Conservation (phyloP, 2,113 vertebrate species). For the Lathamus discolor region DNA sequence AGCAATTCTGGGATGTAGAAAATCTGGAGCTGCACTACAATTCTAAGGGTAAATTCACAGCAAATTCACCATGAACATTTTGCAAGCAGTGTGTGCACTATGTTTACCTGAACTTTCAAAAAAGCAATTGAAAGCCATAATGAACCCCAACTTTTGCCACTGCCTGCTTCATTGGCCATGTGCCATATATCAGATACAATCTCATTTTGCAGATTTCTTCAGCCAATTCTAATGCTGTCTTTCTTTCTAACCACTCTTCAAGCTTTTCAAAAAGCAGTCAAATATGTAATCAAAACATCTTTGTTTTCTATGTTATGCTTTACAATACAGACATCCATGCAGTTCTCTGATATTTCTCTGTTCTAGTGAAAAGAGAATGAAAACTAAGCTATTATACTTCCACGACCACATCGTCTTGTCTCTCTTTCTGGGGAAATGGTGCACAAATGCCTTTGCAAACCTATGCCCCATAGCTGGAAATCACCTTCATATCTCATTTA, state of each 20-base stretch:
- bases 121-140: not conserved
- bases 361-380: not conserved
- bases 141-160: not conserved
- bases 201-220: not conserved
- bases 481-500: not conserved
- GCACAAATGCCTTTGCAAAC: not conserved
- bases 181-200: not conserved
- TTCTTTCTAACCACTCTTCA: not conserved
- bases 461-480: not conserved
- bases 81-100: not conserved
- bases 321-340: not conserved
- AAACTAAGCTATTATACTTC: not conserved
- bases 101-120: not conserved
- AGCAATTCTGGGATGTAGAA: rapidly evolving
- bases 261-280: not conserved
- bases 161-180: not conserved
- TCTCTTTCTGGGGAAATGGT: not conserved
- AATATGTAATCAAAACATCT: not conserved
- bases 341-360: not conserved
- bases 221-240: not conserved
- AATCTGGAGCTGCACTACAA: not conserved
- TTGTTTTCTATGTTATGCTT: not conserved
- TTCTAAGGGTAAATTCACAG: not conserved
- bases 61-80: not conserved
- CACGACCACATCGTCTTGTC: not conserved